phyloP scores from a whole-genome alignment of 2,888 invertebrate genomes.

The Lasioglossum malachurum region DNA sequence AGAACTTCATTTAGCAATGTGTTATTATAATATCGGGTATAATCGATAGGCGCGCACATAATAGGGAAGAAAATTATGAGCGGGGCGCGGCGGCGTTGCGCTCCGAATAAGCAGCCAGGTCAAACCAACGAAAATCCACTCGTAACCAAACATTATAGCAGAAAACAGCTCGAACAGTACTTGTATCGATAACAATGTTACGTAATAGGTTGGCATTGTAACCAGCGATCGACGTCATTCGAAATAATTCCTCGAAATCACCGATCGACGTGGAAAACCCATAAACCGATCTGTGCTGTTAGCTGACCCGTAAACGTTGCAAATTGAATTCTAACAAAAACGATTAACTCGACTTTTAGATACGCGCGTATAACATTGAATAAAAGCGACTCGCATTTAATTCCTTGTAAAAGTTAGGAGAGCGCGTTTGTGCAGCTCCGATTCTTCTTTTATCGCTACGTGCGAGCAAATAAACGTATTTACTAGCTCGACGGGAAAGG shows the following conservation, averaged over 20 bases:
- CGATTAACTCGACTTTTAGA: background rate
- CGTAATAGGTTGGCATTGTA: background rate
- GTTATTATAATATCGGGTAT: background rate
- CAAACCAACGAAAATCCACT: background rate
- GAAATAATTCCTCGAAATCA: background rate
- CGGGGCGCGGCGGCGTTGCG: no score
- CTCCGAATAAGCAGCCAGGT: background rate
- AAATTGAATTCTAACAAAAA: background rate
- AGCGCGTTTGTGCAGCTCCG: background rate
- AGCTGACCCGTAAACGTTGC: background rate
- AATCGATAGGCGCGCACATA: background rate
- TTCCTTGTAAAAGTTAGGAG: background rate
- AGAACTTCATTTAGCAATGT: constrained; percentile 1
- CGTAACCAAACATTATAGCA: background rate
- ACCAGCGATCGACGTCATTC: background rate
- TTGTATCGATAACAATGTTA: background rate
- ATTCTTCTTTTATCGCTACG: background rate
- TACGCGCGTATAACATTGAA: background rate
- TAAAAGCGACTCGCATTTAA: background rate
- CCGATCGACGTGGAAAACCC: background rate
- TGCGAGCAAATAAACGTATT: background rate
- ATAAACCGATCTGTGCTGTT: background rate
- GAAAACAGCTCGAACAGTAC: background rate
- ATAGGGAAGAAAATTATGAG: background rate
- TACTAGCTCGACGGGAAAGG: background rate